Evolutionary conservation across 2,797 vertebrate species (phyloP), one percentile per base, ranked within the genome.

Genomic region (Phrynocephalus forsythii): DNA sequence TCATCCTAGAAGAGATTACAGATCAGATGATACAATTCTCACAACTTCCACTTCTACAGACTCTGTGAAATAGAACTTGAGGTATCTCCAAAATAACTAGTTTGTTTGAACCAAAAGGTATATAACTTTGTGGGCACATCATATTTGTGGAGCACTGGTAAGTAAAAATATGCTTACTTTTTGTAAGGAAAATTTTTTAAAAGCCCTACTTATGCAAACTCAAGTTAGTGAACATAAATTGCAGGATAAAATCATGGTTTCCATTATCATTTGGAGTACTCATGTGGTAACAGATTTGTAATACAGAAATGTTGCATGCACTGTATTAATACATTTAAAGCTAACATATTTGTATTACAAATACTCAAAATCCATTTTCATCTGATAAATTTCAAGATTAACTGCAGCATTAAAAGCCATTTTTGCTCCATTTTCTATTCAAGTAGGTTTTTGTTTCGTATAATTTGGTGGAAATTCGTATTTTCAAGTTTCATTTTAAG

Each of bases 31-130:
- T 66, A 82, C 92, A 86, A 85, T 93, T 92, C 88, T 93, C 84
- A 82, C 10, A 71, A 89, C 85, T 50, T 56, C 92, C 90, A 87
- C 92, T 86, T 95, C 94, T 93, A 85, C 81, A 91, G 93, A 93
- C 90, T 91, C 92, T 94, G 92, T 94, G 92, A 95, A 95, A 78
- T 86, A 91, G 90, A 89, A 86, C 93, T 91, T 93, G 93, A 87
- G 79, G 79, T 76, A 22, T 88, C 56, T 91, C 1, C 68, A 86
- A 89, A 44, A 85, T 86, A 72, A 48, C 33, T 85, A 60, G 76
- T 30, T 2, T 79, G 30, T 18, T 88, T 0, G 82, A 20, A 33
- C 6, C 0, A 71, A 63, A 73, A 44, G 24, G 3, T 89, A 3
- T 87, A 67, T 90, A 86, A 24, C 94, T 93, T 92, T 75, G 30